Evolutionary conservation across 2,797 vertebrate genomes (phyloP).

Genomic region (Typhlichthys eigenmanni): DNA sequence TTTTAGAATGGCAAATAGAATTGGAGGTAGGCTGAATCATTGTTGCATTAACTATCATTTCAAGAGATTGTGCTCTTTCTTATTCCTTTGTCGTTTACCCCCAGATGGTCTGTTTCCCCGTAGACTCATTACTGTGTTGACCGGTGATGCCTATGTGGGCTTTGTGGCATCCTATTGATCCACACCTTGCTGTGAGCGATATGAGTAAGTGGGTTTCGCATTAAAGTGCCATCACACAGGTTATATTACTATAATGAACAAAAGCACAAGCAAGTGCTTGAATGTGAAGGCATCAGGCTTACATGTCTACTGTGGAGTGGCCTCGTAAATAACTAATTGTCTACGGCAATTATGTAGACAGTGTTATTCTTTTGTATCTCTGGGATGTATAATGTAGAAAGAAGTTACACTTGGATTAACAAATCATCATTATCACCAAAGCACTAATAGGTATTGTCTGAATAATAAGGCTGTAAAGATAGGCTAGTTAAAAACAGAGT

Average conservation of each 20-base stretch:
- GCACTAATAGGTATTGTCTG: neutral
- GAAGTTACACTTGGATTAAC: neutral
- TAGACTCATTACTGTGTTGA: slow-evolving; percentile 50
- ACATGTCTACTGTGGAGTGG: slow-evolving; percentile 43
- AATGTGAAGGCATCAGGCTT: slow-evolving; percentile 25
- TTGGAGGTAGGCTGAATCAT: too few species aligned
- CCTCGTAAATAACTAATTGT: slow-evolving; percentile 54
- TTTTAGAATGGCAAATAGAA: too few species aligned
- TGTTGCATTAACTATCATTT: too few species aligned
- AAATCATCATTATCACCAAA: neutral
- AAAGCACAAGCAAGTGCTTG: slow-evolving; percentile 48
- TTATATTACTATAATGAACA: slow-evolving; percentile 47
- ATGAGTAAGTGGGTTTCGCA: slow-evolving; percentile 23
- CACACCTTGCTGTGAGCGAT: slow-evolving; percentile 31
- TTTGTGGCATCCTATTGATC: slow-evolving; percentile 45
- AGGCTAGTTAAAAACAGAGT: too few species aligned
- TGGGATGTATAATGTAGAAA: slow-evolving; percentile 15
- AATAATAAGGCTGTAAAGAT: too few species aligned
- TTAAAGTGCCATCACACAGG: slow-evolving; percentile 3
- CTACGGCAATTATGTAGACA: slow-evolving; percentile 42
- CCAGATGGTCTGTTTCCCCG: slow-evolving; percentile 33
- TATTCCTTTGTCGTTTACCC: slow-evolving; percentile 3
- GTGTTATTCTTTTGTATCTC: slow-evolving; percentile 14
- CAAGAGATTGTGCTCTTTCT: slow-evolving; percentile 2
- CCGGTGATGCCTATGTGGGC: slow-evolving; percentile 35